These are phyloP conservation scores for Cepphus grylle DNA, from an alignment of 2,113 vertebrate genomes.

Conservation along the genomic window DNA sequence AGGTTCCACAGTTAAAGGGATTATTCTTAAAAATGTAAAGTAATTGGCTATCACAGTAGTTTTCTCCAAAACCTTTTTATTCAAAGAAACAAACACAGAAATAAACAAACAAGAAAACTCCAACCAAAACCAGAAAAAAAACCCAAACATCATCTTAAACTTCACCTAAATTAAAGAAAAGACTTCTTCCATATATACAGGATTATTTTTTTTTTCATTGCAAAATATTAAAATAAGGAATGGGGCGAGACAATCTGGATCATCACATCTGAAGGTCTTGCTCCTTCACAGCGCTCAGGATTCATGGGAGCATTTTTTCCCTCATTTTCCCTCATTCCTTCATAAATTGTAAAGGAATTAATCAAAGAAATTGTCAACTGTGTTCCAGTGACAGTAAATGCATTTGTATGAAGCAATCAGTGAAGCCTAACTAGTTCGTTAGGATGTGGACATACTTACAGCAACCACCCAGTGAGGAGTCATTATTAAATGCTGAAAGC, in stretches of 20 bases:
- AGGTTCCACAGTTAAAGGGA: not conserved
- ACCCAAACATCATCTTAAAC: not conserved
- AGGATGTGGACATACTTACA: not conserved
- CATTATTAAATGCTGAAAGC: not conserved
- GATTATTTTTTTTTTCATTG: not conserved
- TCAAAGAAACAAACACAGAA: not conserved
- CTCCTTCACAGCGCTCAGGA: not conserved
- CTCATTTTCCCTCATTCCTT: too few species aligned
- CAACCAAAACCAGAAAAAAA: not conserved
- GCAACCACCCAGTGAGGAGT: not conserved
- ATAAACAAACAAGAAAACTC: not conserved
- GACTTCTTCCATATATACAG: not conserved
- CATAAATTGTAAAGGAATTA: not conserved
- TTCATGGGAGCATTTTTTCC: not conserved
- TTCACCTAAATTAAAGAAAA: conserved; percentile 21
- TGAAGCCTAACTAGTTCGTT: not conserved
- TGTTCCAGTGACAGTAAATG: not conserved
- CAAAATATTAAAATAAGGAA: not conserved
- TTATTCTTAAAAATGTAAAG: not conserved
- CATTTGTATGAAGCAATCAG: not conserved
- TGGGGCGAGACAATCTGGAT: not conserved
- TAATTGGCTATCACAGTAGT: not conserved
- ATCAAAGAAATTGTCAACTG: not conserved
- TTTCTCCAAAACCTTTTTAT: conserved; percentile 39
- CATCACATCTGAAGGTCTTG: not conserved